These are phyloP conservation scores for Clarias gariepinus DNA, from an alignment of 2,113 vertebrate genomes.

Conservation along the genomic window DNA sequence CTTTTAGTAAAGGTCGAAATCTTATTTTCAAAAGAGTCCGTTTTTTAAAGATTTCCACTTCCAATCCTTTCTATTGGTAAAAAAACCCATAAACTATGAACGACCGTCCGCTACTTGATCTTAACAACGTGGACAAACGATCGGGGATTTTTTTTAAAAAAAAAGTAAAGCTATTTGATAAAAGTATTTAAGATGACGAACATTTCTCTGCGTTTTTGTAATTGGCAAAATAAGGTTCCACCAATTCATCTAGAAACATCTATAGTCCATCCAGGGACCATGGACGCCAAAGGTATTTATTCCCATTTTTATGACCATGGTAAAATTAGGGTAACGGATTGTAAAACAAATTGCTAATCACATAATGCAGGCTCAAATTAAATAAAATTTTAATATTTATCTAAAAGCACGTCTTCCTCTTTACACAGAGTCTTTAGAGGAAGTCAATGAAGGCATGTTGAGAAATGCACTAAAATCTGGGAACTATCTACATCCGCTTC, in stretches of 20 bases:
- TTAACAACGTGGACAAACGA: not conserved
- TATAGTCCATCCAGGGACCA: no score
- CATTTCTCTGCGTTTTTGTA: not conserved
- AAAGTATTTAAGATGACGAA: not conserved
- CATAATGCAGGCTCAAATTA: not conserved
- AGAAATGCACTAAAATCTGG: not conserved
- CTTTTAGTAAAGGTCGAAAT: not conserved
- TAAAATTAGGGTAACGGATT: no score
- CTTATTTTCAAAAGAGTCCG: not conserved
- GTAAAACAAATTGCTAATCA: no score
- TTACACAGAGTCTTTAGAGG: not conserved
- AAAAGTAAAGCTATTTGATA: not conserved
- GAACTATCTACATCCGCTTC: not conserved
- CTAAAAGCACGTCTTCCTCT: not conserved
- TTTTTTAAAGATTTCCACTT: not conserved
- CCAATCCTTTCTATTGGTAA: not conserved
- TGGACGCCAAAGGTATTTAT: no score
- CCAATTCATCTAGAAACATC: no score
- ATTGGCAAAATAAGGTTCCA: not conserved
- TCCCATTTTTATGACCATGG: no score
- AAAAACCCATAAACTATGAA: not conserved
- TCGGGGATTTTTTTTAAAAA: no score
- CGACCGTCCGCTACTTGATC: not conserved
- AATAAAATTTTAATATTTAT: not conserved
- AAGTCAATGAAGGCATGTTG: not conserved